phyloP scores from a whole-genome alignment of 2,113 vertebrate genomes.

The Oenanthe oenanthe region DNA sequence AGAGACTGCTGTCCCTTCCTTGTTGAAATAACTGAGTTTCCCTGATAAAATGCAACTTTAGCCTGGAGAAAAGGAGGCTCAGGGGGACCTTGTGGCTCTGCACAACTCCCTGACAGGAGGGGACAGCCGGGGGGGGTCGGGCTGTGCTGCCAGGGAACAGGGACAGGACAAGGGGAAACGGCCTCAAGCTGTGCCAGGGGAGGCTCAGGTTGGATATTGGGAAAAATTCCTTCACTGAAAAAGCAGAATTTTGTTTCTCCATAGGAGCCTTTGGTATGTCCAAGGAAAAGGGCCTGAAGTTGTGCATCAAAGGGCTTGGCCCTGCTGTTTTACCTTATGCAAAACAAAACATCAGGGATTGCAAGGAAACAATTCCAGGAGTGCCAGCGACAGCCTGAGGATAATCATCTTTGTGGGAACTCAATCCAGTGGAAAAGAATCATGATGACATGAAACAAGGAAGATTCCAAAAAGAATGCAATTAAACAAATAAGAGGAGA shows the following conservation, averaged over 20 bases:
- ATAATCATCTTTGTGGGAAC: background rate
- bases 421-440: background rate
- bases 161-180: background rate
- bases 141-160: background rate
- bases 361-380: background rate
- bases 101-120: background rate
- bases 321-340: accelerated
- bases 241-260: background rate
- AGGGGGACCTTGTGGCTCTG: background rate
- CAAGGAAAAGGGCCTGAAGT: background rate
- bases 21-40: background rate
- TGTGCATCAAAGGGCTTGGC: background rate
- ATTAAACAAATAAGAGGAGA: background rate
- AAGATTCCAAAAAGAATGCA: background rate
- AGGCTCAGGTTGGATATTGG: background rate
- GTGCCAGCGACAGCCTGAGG: background rate
- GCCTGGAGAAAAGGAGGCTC: background rate
- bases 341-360: background rate
- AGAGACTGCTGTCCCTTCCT: background rate
- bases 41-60: background rate
- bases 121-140: background rate
- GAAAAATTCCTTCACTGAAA: background rate
- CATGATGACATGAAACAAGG: background rate
- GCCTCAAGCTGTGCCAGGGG: background rate
- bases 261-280: background rate